phyloP scores from a whole-genome alignment of 2,113 vertebrate species.

The Macroglossus sobrinus region DNA sequence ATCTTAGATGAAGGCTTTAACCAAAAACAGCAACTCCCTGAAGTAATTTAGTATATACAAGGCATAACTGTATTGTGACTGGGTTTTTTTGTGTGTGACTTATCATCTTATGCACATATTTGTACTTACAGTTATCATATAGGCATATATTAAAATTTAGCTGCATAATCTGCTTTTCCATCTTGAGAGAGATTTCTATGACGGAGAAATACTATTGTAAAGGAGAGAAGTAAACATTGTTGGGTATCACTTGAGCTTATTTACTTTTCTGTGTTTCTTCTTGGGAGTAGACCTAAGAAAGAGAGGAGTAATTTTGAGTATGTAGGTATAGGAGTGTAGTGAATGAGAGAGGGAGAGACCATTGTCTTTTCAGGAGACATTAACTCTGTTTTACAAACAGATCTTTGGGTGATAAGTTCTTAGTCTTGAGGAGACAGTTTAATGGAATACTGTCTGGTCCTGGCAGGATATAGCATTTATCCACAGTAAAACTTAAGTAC shows the following conservation, averaged over 20 bases:
- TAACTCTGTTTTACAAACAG: constrained; percentile 23
- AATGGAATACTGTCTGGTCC: not conserved
- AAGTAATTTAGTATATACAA: not conserved
- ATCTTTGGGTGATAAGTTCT: not conserved
- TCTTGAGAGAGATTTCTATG: not conserved
- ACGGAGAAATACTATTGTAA: not conserved
- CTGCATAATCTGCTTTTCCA: not conserved
- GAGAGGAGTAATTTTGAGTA: not conserved
- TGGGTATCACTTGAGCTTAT: not conserved
- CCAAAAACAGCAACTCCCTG: not conserved
- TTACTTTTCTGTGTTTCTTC: not conserved
- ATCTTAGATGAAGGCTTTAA: not conserved
- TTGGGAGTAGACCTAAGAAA: not conserved
- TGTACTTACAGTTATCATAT: not conserved
- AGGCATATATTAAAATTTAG: not conserved
- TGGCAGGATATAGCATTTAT: not conserved
- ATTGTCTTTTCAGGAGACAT: not conserved
- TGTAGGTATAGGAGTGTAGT: not conserved
- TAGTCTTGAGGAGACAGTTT: constrained; percentile 1
- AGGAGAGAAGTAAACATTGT: not conserved
- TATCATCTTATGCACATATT: not conserved
- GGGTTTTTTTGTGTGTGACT: not conserved
- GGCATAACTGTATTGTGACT: not conserved
- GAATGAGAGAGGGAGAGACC: not conserved
- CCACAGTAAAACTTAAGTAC: constrained; percentile 31